Evolutionary conservation across 2,113 vertebrate genomes (phyloP).

Genomic region (Sylvietta virens): DNA sequence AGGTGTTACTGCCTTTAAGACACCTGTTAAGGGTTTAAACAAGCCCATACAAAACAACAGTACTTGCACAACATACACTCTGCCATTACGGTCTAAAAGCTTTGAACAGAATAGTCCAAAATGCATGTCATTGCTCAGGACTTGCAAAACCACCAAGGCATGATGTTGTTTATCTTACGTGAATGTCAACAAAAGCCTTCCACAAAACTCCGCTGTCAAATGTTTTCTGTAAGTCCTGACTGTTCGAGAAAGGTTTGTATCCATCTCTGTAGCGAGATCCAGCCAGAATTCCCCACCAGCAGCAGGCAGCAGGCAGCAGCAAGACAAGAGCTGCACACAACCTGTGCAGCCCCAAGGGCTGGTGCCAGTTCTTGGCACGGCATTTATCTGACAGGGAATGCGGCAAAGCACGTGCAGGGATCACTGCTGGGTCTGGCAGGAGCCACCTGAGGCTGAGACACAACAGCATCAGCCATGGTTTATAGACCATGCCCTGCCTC

Average conservation of each 20-base stretch:
- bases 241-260: rapidly evolving
- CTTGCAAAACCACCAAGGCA: slow-evolving; percentile 9
- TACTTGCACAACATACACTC: background rate
- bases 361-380: rapidly evolving
- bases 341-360: background rate
- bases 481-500: background rate
- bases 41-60: background rate
- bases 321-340: background rate
- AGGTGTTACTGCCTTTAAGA: background rate
- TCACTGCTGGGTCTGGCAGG: rapidly evolving
- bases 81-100: background rate
- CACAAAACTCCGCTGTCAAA: background rate
- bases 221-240: background rate
- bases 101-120: background rate
- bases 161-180: background rate
- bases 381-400: background rate
- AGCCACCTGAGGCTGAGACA: background rate
- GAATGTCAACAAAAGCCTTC: background rate
- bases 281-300: background rate
- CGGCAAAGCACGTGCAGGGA: rapidly evolving
- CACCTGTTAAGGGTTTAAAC: background rate
- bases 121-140: background rate
- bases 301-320: background rate
- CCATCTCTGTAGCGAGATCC: background rate
- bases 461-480: background rate